Conservation (phyloP, 2,113 vertebrate genomes). For the Galbula dea region DNA sequence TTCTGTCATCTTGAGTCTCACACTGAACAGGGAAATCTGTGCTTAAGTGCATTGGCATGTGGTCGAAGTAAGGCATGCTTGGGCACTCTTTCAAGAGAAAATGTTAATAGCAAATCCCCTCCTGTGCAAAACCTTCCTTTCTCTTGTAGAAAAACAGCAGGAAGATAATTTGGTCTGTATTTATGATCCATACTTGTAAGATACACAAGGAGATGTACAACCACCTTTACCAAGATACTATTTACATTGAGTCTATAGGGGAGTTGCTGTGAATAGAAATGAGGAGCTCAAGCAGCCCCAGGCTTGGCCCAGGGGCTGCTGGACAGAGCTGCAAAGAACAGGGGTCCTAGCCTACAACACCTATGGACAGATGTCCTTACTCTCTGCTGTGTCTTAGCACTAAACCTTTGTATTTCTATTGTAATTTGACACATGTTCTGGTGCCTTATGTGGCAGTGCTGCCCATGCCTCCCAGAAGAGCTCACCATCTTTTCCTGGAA, state of each 20-base stretch:
- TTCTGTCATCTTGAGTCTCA: neutral
- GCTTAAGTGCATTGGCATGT: neutral
- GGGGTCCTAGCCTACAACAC: neutral
- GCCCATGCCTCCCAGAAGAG: neutral
- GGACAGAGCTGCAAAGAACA: neutral
- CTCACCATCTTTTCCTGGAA: neutral
- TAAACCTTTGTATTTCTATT: neutral
- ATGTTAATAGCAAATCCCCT: neutral
- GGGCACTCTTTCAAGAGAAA: neutral
- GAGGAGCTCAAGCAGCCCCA: neutral
- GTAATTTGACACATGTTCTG: accelerated
- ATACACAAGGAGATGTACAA: neutral
- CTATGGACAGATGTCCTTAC: neutral
- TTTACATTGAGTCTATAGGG: accelerated
- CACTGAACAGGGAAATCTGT: neutral
- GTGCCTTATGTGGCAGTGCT: accelerated
- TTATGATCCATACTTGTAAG: neutral
- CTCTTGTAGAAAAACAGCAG: neutral
- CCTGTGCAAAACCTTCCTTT: neutral
- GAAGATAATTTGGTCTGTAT: neutral
- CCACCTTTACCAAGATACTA: neutral
- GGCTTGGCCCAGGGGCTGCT: neutral
- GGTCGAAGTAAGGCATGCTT: neutral
- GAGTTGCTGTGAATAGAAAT: neutral
- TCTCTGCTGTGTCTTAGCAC: neutral